Evolutionary conservation across 2,113 vertebrate species (phyloP), one percentile per base, ranked within the genome.

Genomic region (Edolisoma coerulescens): DNA sequence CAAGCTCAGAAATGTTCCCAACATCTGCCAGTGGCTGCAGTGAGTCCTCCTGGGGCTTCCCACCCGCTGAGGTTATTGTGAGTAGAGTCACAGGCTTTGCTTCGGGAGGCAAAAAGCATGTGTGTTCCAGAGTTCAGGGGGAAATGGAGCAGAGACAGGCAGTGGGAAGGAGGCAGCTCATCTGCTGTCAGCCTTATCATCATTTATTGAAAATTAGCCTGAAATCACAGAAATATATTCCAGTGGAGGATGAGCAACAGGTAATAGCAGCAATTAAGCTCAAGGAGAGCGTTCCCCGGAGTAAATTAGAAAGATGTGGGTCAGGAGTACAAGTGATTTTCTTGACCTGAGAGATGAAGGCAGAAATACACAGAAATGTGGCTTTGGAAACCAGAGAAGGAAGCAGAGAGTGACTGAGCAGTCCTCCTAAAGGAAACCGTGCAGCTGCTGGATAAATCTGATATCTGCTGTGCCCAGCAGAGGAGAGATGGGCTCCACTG

Each of bases 301-400:
- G 84, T 53, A 70, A 69, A 78, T 67, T n/a, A 78, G 84, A 77
- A 84, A 64, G 54, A 69, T 21, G 3, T 63, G 70, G 69, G 87
- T 92, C 81, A 89, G 87, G 74, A 57, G 54, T 70, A 63, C 57
- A 56, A 95, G 70, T 63, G 61, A 83, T 95, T 74, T 44, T 23
- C 77, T 60, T 89, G 74, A 94, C 45, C 89, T 83, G 73, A 93
- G 78, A 82, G 44, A 60, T 64, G 35, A 90, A 91, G 35, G 47
- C 87, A 90, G 78, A 81, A 90, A 60, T 60, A 45, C 4, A 52
- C 39, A 35, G 54, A 90, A 76, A 76, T 49, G 8, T 2, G 32
- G 63, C 74, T 86, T 74, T 16, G 39, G 74, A 88, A 92, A 93
- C 11, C 7, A 3, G 4, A 39, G 59, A 52, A 53, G 50, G 74